phyloP scores from a whole-genome alignment of 1,140 invertebrate species.

The Pseudomyrmex flavicornis region DNA sequence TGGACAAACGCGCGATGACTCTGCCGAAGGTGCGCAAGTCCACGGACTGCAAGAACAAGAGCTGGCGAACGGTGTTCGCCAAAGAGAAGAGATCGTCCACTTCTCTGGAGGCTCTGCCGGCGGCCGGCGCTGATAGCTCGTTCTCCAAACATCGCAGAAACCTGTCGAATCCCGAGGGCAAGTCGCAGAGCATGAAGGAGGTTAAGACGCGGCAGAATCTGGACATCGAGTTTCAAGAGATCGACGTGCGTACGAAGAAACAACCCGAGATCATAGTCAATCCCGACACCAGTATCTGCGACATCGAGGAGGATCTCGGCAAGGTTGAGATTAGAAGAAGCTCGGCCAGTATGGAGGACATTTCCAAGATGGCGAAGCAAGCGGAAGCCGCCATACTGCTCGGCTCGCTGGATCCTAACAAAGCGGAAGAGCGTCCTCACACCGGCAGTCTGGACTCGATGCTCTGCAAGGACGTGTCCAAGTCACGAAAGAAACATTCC shows the following conservation, averaged over 20 bases:
- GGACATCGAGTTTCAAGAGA: slow-evolving; percentile 78
- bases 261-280: slow-evolving; percentile 79
- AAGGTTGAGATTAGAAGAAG: slow-evolving; percentile 83
- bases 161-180: slow-evolving; percentile 81
- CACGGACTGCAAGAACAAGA: slow-evolving; percentile 80
- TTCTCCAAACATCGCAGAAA: slow-evolving; percentile 79
- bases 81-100: slow-evolving; percentile 82
- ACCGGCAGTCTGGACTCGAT: slow-evolving; percentile 83
- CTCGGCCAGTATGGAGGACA: slow-evolving; percentile 84
- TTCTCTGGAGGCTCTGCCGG: slow-evolving; percentile 79
- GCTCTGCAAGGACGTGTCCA: slow-evolving; percentile 79
- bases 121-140: slow-evolving; percentile 43
- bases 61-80: slow-evolving; percentile 82
- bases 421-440: slow-evolving; percentile 78
- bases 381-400: slow-evolving; percentile 70
- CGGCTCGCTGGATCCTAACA: slow-evolving; percentile 78
- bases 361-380: slow-evolving; percentile 83
- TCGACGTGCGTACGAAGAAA: slow-evolving; percentile 76
- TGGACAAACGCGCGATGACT: slow-evolving; percentile 81
- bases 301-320: slow-evolving; percentile 74
- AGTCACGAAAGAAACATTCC: slow-evolving; percentile 74
- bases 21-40: slow-evolving; percentile 80
- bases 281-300: slow-evolving; percentile 68
- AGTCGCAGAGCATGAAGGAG: slow-evolving; percentile 67
- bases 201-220: slow-evolving; percentile 57